Percentiles rank a stretch among this genome's conserved stretches.
Evolutionary conservation across 1,140 invertebrate species (phyloP).

Genomic region (Spodoptera frugiperda): DNA sequence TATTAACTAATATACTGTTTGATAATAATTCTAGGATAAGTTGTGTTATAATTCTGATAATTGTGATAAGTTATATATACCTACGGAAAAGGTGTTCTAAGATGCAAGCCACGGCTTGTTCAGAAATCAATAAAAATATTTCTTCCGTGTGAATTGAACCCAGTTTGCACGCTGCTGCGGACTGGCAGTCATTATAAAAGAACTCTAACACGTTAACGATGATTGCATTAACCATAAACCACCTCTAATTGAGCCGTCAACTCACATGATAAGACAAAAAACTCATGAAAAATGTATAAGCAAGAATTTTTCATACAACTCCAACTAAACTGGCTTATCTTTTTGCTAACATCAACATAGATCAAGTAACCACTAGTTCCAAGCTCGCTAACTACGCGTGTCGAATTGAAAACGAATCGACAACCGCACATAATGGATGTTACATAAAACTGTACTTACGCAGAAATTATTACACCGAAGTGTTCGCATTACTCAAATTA

Average conservation of each 20-base stretch:
- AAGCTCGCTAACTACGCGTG: constrained; percentile 47
- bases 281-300: constrained; percentile 22
- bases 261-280: constrained; percentile 17
- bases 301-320: constrained; percentile 20
- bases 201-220: constrained; percentile 7
- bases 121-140: no score
- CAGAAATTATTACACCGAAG: constrained; percentile 66
- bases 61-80: no score
- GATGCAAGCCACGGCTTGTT: no score
- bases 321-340: constrained; percentile 26
- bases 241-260: constrained; percentile 20
- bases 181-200: no score
- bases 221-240: constrained; percentile 4
- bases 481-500: constrained; percentile 76
- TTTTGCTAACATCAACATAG: constrained; percentile 31
- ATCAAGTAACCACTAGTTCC: constrained; percentile 43
- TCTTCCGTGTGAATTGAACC: no score
- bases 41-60: no score
- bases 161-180: no score
- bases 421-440: constrained; percentile 35
- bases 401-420: constrained; percentile 48
- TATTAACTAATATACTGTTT: constrained; percentile 5
- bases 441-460: constrained; percentile 64
- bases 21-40: constrained; percentile 3
- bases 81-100: no score